Percentiles rank a stretch among this genome's conserved stretches.
Evolutionary conservation across 1,140 invertebrate genomes (phyloP).

Genomic region (Drosophila tropicalis): DNA sequence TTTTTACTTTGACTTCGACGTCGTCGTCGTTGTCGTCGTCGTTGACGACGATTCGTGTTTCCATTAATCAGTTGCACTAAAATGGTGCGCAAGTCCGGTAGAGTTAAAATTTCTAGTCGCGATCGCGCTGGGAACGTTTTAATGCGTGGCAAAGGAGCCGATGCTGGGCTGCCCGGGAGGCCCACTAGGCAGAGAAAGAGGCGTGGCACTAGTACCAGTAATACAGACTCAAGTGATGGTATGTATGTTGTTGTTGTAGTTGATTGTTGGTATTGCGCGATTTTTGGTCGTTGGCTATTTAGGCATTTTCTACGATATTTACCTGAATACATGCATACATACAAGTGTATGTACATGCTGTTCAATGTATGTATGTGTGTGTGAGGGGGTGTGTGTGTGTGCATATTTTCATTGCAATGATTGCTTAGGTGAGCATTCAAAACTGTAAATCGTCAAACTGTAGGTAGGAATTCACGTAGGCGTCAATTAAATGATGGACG

Average conservation of each 20-base stretch:
- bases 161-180: conserved; percentile 18
- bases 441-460: conserved; percentile 32
- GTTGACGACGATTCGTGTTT: conserved; percentile 55
- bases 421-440: not conserved
- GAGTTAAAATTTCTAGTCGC: conserved; percentile 78
- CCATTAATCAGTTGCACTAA: conserved; percentile 79
- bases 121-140: conserved; percentile 55
- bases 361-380: conserved; percentile 4
- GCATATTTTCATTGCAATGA: not conserved
- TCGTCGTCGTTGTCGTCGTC: not conserved
- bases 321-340: conserved; percentile 15
- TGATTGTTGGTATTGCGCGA: conserved; percentile 52
- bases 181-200: conserved; percentile 36
- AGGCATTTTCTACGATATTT: conserved; percentile 40
- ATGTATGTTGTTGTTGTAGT: conserved; percentile 30
- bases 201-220: conserved; percentile 56
- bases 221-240: conserved; percentile 68
- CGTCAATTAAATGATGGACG: conserved; percentile 8
- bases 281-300: conserved; percentile 33
- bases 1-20: too few relatives aligned
- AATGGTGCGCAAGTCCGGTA: conserved; percentile 81
- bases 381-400: not conserved
- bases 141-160: conserved; percentile 61
- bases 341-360: not conserved
- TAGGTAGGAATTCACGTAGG: conserved; percentile 25